A percentile compares a stretch with the other conserved stretches of the same genome.
These are phyloP conservation scores for Crypturellus undulatus DNA, from an alignment of 2,113 vertebrate species.

Conservation along the genomic window DNA sequence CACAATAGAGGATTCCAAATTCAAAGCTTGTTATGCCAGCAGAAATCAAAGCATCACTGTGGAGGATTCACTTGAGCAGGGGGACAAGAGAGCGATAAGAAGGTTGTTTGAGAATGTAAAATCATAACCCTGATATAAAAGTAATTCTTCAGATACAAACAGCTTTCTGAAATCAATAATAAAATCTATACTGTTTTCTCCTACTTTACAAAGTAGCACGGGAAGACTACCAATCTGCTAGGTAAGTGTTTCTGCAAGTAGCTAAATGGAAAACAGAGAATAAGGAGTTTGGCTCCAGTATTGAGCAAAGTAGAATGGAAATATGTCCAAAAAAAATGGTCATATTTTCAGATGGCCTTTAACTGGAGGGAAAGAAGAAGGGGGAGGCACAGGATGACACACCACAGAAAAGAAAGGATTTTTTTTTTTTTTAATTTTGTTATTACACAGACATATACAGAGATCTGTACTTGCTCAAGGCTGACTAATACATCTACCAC, in stretches of 20 bases:
- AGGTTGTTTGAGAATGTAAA: not conserved
- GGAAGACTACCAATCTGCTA: not conserved
- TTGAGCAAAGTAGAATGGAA: accelerated
- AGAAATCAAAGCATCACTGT: not conserved
- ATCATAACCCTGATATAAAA: not conserved
- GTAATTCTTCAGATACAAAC: not conserved
- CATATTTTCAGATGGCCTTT: not conserved
- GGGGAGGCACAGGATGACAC: not conserved
- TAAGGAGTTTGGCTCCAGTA: not conserved
- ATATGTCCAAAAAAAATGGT: not conserved
- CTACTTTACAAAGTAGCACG: not conserved
- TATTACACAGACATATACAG: not conserved
- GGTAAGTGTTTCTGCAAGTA: not conserved
- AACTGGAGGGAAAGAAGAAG: not conserved
- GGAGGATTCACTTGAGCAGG: not conserved
- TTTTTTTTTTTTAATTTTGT: not conserved
- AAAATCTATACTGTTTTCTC: not conserved
- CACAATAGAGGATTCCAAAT: not conserved
- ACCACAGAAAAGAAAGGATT: not conserved
- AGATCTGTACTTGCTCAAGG: not conserved
- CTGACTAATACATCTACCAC: not conserved
- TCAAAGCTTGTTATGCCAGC: not conserved
- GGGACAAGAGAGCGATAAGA: not conserved
- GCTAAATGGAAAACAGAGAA: not conserved
- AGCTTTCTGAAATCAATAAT: not conserved